A percentile compares a stretch with the other conserved stretches of the same genome.
phyloP scores from a whole-genome alignment of 37 sponge, comb jelly and placozoan genomes.

The Crambe crambe region DNA sequence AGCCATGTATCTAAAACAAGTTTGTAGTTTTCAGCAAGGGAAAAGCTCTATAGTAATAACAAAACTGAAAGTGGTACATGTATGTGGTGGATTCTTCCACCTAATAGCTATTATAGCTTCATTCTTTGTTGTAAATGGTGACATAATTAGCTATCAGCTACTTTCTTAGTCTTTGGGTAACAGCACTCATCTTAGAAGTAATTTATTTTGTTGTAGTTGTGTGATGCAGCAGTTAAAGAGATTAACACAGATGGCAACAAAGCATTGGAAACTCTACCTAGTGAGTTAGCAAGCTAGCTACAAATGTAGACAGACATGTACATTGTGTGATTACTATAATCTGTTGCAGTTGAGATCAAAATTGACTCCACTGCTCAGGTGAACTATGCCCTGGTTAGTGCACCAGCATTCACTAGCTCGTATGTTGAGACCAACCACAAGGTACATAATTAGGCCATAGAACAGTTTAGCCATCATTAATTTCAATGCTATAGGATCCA shows the following conservation, averaged over 20 bases:
- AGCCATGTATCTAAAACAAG: too few species aligned
- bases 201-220: conserved; percentile 22
- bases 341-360: conserved; percentile 37
- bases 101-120: too few species aligned
- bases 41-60: too few species aligned
- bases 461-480: too few species aligned
- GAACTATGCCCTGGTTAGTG: conserved; percentile 55
- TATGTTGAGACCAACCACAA: conserved; percentile 82
- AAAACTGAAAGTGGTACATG: too few species aligned
- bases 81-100: too few species aligned
- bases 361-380: conserved; percentile 66
- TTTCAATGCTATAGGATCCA: too few species aligned
- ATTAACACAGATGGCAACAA: conserved; percentile 83
- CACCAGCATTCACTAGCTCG: conserved; percentile 59
- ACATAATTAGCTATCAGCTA: background rate
- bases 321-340: background rate
- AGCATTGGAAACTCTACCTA: conserved; percentile 86
- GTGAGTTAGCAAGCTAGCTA: conserved; percentile 32
- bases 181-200: background rate
- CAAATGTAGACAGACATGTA: background rate
- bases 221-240: conserved; percentile 45
- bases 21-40: too few species aligned
- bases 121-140: too few species aligned
- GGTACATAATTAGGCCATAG: conserved; percentile 19
- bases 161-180: too few species aligned